Evolutionary conservation across 2,113 vertebrate species (phyloP), one percentile per base, ranked within the genome.

Genomic region (Oplegnathus fasciatus): DNA sequence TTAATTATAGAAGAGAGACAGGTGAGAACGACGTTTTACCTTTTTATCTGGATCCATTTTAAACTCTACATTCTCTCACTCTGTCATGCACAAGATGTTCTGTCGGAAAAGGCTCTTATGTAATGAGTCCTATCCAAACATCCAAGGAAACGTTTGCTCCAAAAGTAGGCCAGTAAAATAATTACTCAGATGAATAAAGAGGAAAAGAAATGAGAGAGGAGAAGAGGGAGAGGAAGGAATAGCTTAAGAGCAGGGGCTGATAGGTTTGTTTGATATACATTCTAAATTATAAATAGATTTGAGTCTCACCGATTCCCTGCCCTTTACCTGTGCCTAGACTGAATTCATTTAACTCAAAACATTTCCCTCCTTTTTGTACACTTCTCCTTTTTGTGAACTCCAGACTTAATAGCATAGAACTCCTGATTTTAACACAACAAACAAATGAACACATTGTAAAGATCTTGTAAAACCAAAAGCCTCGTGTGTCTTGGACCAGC

Each of bases 141-240:
- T 89, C 87, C 85, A 82, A 87, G 72, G 85, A 90, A 90, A 69
- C 54, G 30, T 85, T 85, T 55, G 75, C 78, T 82, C 40, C 66
- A 66, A 74, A 92, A 91, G 83, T 93, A 91, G 92, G 91, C 75
- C 90, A 90, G 86, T 90, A 86, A 93, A 93, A 92, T 94, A 92
- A 92, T 92, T 92, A 90, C 86, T 88, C 57, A 67, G 82, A 86
- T 86, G 89, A 86, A 90, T 89, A 90, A 83, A 87, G 80, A 82
- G 57, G 37, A 58, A 64, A 70, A 24, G 48, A 75, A 64, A 74
- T 24, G 44, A 32, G 67, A 46, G 44, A 20, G 57, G 37, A 42
- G 42, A 69, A 40, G 37, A 5, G 22, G 50, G 61, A 71, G 78
- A 60, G 58, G 71, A 64, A 65, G 64, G 79, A 80, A 70, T 84